Evolutionary conservation across 2,888 invertebrate genomes (phyloP).

Genomic region (Parasteatoda lunata): DNA sequence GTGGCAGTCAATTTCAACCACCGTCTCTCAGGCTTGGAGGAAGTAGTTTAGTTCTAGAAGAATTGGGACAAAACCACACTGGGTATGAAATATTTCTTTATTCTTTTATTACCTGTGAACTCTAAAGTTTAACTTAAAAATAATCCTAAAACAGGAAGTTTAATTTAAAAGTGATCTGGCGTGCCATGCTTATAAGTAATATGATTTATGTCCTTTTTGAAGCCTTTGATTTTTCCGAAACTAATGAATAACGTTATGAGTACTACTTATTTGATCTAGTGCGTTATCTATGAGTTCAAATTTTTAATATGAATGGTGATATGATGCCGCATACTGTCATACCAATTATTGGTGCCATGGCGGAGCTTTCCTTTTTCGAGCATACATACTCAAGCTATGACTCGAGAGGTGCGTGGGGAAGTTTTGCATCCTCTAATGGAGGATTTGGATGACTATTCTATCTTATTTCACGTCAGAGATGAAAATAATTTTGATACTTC

Average conservation of each 20-base stretch:
- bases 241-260: background rate
- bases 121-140: background rate
- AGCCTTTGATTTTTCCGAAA: background rate
- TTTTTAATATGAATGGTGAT: too few species aligned
- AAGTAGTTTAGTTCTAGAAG: constrained; percentile 49
- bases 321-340: too few species aligned
- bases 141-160: background rate
- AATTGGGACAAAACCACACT: constrained; percentile 5
- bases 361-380: too few species aligned
- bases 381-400: too few species aligned
- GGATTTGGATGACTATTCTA: too few species aligned
- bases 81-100: background rate
- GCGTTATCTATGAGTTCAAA: too few species aligned
- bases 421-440: too few species aligned
- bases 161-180: background rate
- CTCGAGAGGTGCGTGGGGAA: too few species aligned
- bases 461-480: too few species aligned
- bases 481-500: too few species aligned
- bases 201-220: background rate
- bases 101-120: background rate
- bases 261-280: background rate
- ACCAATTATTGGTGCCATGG: too few species aligned
- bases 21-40: constrained; percentile 42
- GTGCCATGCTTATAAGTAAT: too few species aligned
- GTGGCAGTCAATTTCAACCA: constrained; percentile 65